phyloP scores from a whole-genome alignment of 2,113 vertebrate genomes.

The Cavia porcellus region DNA sequence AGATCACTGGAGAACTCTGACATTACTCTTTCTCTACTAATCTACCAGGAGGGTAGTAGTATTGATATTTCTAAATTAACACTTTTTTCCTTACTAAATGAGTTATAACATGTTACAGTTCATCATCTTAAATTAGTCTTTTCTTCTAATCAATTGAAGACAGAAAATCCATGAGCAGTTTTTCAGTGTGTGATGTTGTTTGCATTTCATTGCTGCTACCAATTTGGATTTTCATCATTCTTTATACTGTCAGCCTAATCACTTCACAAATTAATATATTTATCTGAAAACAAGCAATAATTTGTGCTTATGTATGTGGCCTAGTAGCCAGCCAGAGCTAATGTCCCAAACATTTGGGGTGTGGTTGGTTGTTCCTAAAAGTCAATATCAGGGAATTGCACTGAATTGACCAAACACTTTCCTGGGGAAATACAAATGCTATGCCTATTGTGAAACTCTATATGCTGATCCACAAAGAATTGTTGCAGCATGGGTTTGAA shows the following conservation, averaged over 20 bases:
- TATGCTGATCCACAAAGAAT: background rate
- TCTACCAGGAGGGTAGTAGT: constrained; percentile 46
- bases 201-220: background rate
- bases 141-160: constrained; percentile 49
- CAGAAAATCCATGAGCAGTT: constrained; percentile 75
- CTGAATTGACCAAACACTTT: background rate
- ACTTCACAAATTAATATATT: constrained; percentile 53
- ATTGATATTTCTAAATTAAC: constrained; percentile 82
- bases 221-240: constrained; percentile 62
- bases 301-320: background rate
- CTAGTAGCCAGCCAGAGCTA: background rate
- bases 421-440: background rate
- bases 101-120: constrained; percentile 77
- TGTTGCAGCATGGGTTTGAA: background rate
- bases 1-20: background rate
- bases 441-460: background rate
- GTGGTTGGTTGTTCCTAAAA: background rate
- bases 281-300: constrained; percentile 27
- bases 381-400: background rate
- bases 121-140: constrained; percentile 67
- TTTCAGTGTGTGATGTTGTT: constrained; percentile 48
- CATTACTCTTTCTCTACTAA: constrained; percentile 63
- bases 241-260: constrained; percentile 12
- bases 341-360: background rate
- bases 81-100: constrained; percentile 70